These are phyloP conservation scores for Elephas maximus DNA, from an alignment of 2,113 vertebrate genomes.

Conservation along the genomic window DNA sequence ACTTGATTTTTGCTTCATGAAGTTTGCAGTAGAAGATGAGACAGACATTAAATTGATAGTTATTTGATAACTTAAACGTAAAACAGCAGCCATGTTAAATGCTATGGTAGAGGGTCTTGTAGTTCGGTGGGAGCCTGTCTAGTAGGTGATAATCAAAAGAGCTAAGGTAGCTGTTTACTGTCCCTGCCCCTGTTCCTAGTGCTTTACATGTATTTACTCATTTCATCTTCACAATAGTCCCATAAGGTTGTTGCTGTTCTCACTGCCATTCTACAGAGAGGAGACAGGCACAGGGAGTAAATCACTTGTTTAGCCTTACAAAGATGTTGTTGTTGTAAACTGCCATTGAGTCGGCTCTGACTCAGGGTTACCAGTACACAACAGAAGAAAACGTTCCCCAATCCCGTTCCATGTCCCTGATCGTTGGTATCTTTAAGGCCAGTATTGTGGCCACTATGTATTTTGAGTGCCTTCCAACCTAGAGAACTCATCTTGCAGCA, in stretches of 20 bases:
- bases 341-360: too few species aligned
- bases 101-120: neutral
- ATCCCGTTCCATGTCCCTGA: too few species aligned
- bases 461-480: neutral
- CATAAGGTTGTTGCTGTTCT: neutral
- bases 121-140: neutral
- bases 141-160: neutral
- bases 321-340: neutral
- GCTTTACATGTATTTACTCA: neutral
- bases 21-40: neutral
- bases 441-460: neutral
- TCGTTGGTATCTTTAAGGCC: neutral
- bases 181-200: neutral
- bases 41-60: neutral
- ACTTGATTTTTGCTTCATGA: neutral
- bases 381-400: too few species aligned
- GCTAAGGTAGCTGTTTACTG: neutral
- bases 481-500: too few species aligned
- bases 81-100: neutral
- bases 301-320: neutral
- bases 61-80: neutral
- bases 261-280: neutral
- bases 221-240: neutral
- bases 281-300: neutral
- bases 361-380: too few species aligned